Evolutionary conservation across 92 coral and sea anemone genomes (phyloP).

Genomic region (Porites evermanni): DNA sequence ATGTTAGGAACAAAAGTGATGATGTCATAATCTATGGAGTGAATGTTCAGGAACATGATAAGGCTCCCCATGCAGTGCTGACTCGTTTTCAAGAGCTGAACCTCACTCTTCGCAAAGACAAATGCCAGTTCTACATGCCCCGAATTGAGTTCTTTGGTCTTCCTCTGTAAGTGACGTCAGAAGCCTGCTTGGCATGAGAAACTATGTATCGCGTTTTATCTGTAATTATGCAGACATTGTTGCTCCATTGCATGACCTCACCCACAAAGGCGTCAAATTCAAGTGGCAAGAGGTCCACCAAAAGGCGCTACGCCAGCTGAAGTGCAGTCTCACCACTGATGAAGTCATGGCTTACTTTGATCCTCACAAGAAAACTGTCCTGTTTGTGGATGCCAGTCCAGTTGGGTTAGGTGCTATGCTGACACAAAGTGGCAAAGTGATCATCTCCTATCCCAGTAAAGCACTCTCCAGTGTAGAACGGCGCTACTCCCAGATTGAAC

Average conservation of each 20-base stretch:
- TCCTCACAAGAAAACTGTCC: slow-evolving; percentile 38
- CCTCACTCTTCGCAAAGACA: slow-evolving; percentile 45
- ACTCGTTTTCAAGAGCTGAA: slow-evolving; percentile 42
- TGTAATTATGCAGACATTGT: slow-evolving; percentile 41
- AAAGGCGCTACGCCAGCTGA: slow-evolving; percentile 37
- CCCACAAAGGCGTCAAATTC: slow-evolving; percentile 34
- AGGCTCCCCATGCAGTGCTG: slow-evolving; percentile 47
- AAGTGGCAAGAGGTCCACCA: slow-evolving; percentile 46
- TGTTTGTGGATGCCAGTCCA: slow-evolving; percentile 52
- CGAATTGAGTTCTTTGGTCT: slow-evolving; percentile 51
- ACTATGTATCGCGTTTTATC: slow-evolving; percentile 54
- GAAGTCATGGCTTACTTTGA: slow-evolving; percentile 56
- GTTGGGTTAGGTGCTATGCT: slow-evolving; percentile 50
- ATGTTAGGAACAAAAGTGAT: slow-evolving; percentile 38
- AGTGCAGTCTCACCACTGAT: slow-evolving; percentile 49
- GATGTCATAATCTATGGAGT: slow-evolving; percentile 50
- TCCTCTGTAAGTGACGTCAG: slow-evolving; percentile 48
- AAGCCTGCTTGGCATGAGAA: slow-evolving; percentile 62
- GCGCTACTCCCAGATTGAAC: slow-evolving; percentile 33
- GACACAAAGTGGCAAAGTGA: slow-evolving; percentile 47
- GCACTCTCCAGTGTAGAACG: slow-evolving; percentile 44
- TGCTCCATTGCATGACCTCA: slow-evolving; percentile 54
- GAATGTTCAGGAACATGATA: slow-evolving; percentile 52
- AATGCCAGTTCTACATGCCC: slow-evolving; percentile 52
- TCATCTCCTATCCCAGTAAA: slow-evolving; percentile 51